Evolutionary conservation across 2,888 invertebrate genomes (phyloP).

Genomic region (Mesoligia furuncula): DNA sequence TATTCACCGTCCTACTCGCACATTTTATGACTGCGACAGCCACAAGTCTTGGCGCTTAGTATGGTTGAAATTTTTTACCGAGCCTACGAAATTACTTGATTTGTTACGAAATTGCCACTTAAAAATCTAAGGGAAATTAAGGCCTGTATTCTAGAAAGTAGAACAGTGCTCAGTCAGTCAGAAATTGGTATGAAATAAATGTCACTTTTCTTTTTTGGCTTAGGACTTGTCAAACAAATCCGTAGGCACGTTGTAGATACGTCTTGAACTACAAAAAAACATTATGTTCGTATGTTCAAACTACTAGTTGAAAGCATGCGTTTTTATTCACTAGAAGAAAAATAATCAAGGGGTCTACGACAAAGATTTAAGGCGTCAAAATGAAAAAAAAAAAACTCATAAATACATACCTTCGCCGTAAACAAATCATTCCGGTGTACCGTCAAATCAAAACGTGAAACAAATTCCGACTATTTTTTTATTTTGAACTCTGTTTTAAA

Average conservation of each 20-base stretch:
- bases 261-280: not conserved
- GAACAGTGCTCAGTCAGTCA: not conserved
- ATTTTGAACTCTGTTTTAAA: slow-evolving; percentile 55
- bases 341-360: not conserved
- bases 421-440: slow-evolving; percentile 40
- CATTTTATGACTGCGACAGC: not conserved
- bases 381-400: not conserved
- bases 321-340: not conserved
- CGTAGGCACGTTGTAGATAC: not conserved
- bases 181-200: not conserved
- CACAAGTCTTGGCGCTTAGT: not conserved
- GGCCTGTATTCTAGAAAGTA: not conserved
- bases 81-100: not conserved
- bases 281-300: not conserved
- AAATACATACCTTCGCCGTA: slow-evolving; percentile 57
- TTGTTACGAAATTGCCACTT: not conserved
- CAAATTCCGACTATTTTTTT: slow-evolving; percentile 59
- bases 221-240: not conserved
- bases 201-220: not conserved
- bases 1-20: not conserved
- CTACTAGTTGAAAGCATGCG: not conserved
- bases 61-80: not conserved
- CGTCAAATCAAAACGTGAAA: slow-evolving; percentile 59
- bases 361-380: not conserved
- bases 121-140: not conserved